These are phyloP conservation scores for Palloptera scutellata DNA, from an alignment of 2,888 invertebrate genomes.

Conservation along the genomic window DNA sequence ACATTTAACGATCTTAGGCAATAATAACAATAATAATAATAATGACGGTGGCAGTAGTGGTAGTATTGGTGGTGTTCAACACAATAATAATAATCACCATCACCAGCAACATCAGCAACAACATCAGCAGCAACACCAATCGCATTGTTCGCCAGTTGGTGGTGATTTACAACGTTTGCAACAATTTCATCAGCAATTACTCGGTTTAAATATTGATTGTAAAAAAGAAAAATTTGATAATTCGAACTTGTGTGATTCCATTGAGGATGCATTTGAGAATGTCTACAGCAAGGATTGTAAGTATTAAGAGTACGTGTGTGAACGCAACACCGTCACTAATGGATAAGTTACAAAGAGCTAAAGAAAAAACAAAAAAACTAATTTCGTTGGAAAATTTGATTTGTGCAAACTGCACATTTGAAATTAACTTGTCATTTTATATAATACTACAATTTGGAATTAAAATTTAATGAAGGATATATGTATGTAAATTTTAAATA, in stretches of 20 bases:
- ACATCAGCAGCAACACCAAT: conserved; percentile 45
- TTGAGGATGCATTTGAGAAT: conserved; percentile 62
- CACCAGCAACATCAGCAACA: conserved; percentile 46
- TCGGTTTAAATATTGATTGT: conserved; percentile 56
- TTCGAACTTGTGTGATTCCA: conserved; percentile 58
- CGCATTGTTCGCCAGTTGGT: conserved; percentile 21
- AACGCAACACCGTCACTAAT: neutral
- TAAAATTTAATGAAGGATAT: too few relatives aligned
- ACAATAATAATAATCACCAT: conserved; percentile 29
- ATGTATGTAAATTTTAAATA: too few relatives aligned
- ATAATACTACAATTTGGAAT: too few relatives aligned
- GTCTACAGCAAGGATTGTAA: conserved; percentile 63
- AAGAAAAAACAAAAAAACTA: neutral
- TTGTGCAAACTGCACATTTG: neutral
- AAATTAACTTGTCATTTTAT: too few relatives aligned
- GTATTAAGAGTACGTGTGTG: conserved; percentile 43
- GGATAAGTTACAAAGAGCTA: neutral
- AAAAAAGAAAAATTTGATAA: conserved; percentile 58
- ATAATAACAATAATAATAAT: conserved; percentile 39
- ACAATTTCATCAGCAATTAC: conserved; percentile 47
- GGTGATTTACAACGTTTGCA: conserved; percentile 36
- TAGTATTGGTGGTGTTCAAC: conserved; percentile 11
- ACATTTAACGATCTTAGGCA: conserved; percentile 49
- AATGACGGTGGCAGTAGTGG: conserved; percentile 40
- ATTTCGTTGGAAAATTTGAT: conserved; percentile 15